Evolutionary conservation across 2,888 invertebrate species (phyloP).

Genomic region (Hartigia nigra): DNA sequence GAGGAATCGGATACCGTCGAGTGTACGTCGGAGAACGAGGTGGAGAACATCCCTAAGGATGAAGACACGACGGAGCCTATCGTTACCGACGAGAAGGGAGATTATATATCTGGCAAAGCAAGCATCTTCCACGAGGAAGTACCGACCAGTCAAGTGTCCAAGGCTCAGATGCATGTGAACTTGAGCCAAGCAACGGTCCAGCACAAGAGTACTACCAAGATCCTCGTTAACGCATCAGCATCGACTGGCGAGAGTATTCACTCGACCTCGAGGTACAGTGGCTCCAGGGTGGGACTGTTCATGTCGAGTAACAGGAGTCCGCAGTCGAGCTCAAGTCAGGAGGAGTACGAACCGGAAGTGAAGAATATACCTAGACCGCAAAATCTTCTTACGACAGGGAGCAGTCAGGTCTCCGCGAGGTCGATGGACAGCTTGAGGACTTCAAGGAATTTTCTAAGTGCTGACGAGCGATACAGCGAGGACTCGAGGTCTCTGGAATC

Average conservation of each 20-base stretch:
- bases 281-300: constrained; percentile 69
- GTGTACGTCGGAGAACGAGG: constrained; percentile 57
- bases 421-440: constrained; percentile 79
- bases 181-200: constrained; percentile 22
- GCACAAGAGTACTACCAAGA: constrained; percentile 42
- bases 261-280: constrained; percentile 62
- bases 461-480: constrained; percentile 58
- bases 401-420: constrained; percentile 69
- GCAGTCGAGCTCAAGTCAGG: constrained; percentile 78
- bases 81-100: constrained; percentile 38
- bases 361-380: constrained; percentile 58
- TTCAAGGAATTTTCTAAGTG: constrained; percentile 66
- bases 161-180: not conserved
- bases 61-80: constrained; percentile 31
- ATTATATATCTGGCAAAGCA: constrained; percentile 33
- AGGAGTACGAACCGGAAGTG: constrained; percentile 74
- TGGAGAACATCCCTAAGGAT: constrained; percentile 56
- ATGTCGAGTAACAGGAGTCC: constrained; percentile 70
- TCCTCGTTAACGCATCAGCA: constrained; percentile 56
- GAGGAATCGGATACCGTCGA: constrained; percentile 57
- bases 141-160: not conserved
- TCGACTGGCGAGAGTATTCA: constrained; percentile 38
- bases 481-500: constrained; percentile 60
- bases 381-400: constrained; percentile 48
- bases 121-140: not conserved